Evolutionary conservation across 1,140 invertebrate genomes (phyloP).

Genomic region (Lithobius niger): DNA sequence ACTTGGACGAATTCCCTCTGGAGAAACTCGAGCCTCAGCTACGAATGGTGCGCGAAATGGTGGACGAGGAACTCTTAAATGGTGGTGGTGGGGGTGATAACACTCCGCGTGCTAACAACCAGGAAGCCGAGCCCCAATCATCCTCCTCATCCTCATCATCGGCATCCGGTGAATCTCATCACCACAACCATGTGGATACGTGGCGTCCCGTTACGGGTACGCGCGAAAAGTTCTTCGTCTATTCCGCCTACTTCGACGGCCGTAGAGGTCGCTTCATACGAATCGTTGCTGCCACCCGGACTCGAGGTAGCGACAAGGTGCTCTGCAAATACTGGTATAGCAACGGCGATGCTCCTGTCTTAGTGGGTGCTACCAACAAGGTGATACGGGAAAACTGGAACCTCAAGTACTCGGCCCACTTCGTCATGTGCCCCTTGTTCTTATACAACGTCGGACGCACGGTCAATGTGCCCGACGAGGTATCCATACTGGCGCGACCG

Average conservation of each 20-base stretch:
- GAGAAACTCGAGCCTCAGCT: slow-evolving; percentile 31
- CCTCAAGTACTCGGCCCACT: slow-evolving; percentile 79
- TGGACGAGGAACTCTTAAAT: slow-evolving; percentile 35
- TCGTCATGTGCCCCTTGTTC: slow-evolving; percentile 61
- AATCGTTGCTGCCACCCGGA: slow-evolving; percentile 75
- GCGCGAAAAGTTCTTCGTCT: slow-evolving; percentile 67
- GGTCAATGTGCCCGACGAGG: slow-evolving; percentile 35
- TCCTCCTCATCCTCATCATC: slow-evolving; percentile 14
- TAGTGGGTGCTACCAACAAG: slow-evolving; percentile 34
- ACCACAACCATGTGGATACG: slow-evolving; percentile 20
- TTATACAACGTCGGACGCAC: slow-evolving; percentile 11
- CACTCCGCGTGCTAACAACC: slow-evolving; percentile 12
- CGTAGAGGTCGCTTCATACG: slow-evolving; percentile 39
- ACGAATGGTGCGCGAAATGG: slow-evolving; percentile 43
- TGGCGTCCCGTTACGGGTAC: slow-evolving; percentile 33
- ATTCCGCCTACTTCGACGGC: slow-evolving; percentile 70
- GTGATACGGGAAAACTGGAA: slow-evolving; percentile 88
- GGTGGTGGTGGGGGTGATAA: slow-evolving; percentile 14
- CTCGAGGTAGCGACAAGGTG: slow-evolving; percentile 62
- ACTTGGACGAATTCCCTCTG: slow-evolving; percentile 15
- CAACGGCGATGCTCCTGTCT: slow-evolving; percentile 21
- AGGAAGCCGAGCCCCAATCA: slow-evolving; percentile 4
- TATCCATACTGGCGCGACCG: slow-evolving; percentile 40
- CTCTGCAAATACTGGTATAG: slow-evolving; percentile 72
- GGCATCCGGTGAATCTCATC: slow-evolving; percentile 16